These are phyloP conservation scores for Tupaia tana DNA, from an alignment of 2,113 vertebrate genomes.

Conservation along the genomic window DNA sequence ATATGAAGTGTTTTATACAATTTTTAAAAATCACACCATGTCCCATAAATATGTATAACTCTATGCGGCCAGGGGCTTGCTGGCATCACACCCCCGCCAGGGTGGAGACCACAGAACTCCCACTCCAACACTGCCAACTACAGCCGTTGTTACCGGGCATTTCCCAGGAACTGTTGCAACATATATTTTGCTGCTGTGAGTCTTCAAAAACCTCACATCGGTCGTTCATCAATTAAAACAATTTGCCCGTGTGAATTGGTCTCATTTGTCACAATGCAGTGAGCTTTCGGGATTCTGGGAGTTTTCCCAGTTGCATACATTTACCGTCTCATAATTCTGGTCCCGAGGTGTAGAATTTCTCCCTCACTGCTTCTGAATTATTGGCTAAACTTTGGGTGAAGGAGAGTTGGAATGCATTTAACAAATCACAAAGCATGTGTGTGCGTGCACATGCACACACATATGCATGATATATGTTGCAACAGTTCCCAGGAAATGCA, in stretches of 20 bases:
- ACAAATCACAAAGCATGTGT: no score
- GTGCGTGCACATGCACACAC: background rate
- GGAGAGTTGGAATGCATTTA: background rate
- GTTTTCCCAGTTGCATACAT: background rate
- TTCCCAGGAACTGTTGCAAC: background rate
- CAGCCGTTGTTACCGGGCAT: background rate
- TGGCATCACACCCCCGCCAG: fast-evolving
- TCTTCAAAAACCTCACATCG: background rate
- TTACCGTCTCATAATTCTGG: background rate
- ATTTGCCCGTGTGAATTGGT: background rate
- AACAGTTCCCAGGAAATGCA: no score
- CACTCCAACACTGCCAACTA: background rate
- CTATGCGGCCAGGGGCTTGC: fast-evolving
- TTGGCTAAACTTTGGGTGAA: slow-evolving; percentile 22
- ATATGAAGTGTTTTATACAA: no score
- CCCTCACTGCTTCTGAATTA: slow-evolving; percentile 69
- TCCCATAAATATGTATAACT: no score
- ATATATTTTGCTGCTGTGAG: background rate
- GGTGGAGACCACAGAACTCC: background rate
- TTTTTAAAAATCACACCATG: no score
- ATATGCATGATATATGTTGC: no score
- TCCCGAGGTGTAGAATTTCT: background rate
- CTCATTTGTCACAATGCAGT: background rate
- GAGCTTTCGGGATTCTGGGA: background rate
- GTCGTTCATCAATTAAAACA: slow-evolving; percentile 5